Base-by-base conservation (phyloP, 2,888 invertebrate genomes). In the Eupithecia vulgata region DNA sequence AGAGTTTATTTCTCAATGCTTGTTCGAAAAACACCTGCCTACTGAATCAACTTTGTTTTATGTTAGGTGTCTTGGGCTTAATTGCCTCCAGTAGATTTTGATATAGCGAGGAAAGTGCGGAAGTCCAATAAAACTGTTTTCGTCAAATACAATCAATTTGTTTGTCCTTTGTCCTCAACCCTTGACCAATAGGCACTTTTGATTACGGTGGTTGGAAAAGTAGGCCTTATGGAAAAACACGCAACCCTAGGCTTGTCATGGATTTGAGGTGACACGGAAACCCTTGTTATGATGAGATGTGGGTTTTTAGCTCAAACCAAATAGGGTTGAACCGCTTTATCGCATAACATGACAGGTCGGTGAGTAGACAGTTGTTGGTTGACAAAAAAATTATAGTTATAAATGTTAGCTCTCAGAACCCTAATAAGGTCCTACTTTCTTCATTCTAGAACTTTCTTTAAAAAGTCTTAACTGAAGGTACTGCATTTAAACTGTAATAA, bases 161-260 rank as follows among this genome's bases (percentile, higher is more conserved):
- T 84, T 85, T 84, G 79, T 72, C 67, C 72, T 72, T 73, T 81
- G 25, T 65, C 81, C 57, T 82, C 81, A 85, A 83, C 84, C 84
- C 84, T 83, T 87, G 65, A 65, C 5, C 65, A 65, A 65, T 13
- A 65, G 40, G n/a, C 40, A 25, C 15, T 84, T 85, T 80, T 82
- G 84, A 72, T 70, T 70, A 62, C 62, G 68, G 67, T 40, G 64
- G 35, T 52, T 21, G 68, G 40, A 73, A 75, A 87, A 80, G 79
- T 84, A 82, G 82, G 81, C 75, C 76, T 77, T 81, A 77, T 82
- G 88, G 87, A 88, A 89, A 89, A 86, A 85, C 84, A 85, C 76
- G 74, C 77, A 76, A 73, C 74, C 71, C 77, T 69, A 65, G 68
- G 65, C 70, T 70, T 74, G 76, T 79, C 76, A 74, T 68, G 45